These are phyloP conservation scores for Turritopsis dohrnii DNA, from an alignment of 30 jellyfish, hydroid and myxozoan species.

Conservation along the genomic window DNA sequence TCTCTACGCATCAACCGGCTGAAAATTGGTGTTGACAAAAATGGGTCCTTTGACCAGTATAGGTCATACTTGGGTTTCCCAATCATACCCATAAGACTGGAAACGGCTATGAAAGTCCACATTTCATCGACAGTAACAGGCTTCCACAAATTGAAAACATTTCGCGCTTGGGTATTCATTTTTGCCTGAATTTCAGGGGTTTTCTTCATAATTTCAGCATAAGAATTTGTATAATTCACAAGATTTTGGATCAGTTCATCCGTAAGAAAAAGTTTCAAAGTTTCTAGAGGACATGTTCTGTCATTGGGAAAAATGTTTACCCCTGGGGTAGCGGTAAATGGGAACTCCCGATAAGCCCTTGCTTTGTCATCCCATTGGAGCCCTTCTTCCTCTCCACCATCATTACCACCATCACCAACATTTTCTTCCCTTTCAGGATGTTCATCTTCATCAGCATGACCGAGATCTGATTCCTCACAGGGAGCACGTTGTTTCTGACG, in stretches of 20 bases:
- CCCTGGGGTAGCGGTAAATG: no score
- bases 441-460: no score
- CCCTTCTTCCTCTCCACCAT: no score
- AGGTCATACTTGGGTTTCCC: not conserved
- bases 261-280: not conserved
- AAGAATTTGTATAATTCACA: not conserved
- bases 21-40: not conserved
- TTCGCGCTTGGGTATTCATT: no score
- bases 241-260: not conserved
- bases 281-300: not conserved
- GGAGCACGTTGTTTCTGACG: no score
- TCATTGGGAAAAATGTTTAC: not conserved
- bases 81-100: not conserved
- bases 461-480: no score
- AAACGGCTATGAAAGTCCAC: not conserved
- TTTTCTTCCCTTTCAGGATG: no score
- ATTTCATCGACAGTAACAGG: not conserved
- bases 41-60: not conserved
- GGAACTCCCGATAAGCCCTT: no score
- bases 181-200: not conserved
- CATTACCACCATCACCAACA: no score
- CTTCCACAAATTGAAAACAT: not conserved
- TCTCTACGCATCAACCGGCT: conserved; percentile 6
- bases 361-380: no score
- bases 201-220: not conserved